Evolutionary conservation across 2,888 invertebrate genomes (phyloP).

Genomic region (Leuctra nigra): DNA sequence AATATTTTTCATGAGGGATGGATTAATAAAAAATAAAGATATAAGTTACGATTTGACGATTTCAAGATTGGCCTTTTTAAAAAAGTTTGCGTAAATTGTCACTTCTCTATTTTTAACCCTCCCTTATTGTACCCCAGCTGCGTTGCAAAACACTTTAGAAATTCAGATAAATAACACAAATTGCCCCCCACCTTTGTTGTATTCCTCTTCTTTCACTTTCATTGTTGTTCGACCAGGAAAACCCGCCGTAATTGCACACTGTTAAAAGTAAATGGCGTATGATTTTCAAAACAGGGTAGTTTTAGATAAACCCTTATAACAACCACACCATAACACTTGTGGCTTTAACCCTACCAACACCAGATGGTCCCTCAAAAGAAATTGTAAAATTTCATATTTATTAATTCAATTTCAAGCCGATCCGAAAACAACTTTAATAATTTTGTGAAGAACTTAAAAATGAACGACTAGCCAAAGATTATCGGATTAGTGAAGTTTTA

Average conservation of each 20-base stretch:
- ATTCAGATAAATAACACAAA: slow-evolving; percentile 16
- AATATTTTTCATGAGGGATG: slow-evolving; percentile 5
- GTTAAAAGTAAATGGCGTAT: not conserved
- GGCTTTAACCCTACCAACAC: slow-evolving; percentile 3
- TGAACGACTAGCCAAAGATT: not conserved
- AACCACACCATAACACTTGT: slow-evolving; percentile 11
- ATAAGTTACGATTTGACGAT: slow-evolving; percentile 23
- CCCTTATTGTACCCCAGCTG: slow-evolving; percentile 17
- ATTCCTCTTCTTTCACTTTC: not conserved
- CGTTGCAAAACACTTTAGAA: slow-evolving; percentile 8
- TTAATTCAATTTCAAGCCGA: slow-evolving; percentile 11
- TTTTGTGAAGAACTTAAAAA: not conserved
- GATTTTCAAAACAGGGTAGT: not conserved
- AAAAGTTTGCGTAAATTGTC: slow-evolving; percentile 11
- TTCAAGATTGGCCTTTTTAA: not conserved
- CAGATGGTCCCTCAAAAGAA: slow-evolving; percentile 8
- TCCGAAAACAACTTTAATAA: not conserved
- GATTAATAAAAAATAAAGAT: slow-evolving; percentile 25
- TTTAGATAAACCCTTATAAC: not conserved
- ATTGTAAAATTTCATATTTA: slow-evolving; percentile 13
- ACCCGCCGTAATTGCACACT: slow-evolving; percentile 10
- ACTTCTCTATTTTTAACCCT: slow-evolving; percentile 5
- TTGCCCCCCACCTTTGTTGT: not conserved
- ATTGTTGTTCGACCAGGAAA: slow-evolving; percentile 17
- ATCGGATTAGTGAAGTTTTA: slow-evolving; percentile 1